Evolutionary conservation across 2,888 invertebrate genomes (phyloP).

Genomic region (Volucella zonaria): DNA sequence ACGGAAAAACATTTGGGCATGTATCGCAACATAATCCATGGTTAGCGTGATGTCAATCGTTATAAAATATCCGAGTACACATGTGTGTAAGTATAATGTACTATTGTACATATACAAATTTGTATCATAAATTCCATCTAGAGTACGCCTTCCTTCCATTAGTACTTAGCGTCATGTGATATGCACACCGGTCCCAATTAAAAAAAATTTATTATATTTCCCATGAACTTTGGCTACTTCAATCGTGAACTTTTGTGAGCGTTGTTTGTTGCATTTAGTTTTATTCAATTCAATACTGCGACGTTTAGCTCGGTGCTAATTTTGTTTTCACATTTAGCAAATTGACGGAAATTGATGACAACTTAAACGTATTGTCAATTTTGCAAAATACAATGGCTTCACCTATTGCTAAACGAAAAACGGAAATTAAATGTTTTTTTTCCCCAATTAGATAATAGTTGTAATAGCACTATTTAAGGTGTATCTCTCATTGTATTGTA

Average conservation of each 20-base stretch:
- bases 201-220: slow-evolving; percentile 34
- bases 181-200: slow-evolving; percentile 37
- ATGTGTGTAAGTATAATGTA: too few species aligned
- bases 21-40: too few species aligned
- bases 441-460: not conserved
- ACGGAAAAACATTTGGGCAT: too few species aligned
- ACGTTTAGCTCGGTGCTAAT: slow-evolving; percentile 9
- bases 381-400: not conserved
- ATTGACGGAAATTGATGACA: slow-evolving; percentile 37
- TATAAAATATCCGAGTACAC: too few species aligned
- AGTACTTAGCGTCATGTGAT: slow-evolving; percentile 7
- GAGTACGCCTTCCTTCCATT: not conserved
- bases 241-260: not conserved
- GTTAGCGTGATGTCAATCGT: too few species aligned
- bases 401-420: slow-evolving; percentile 10
- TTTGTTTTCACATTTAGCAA: slow-evolving; percentile 21
- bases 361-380: slow-evolving; percentile 31
- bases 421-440: slow-evolving; percentile 44
- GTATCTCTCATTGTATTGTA: too few species aligned
- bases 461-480: not conserved
- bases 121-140: slow-evolving; percentile 5
- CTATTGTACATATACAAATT: too few species aligned
- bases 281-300: slow-evolving; percentile 21
- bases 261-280: slow-evolving; percentile 11
- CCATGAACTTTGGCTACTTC: slow-evolving; percentile 38